These are phyloP conservation scores for Cinara cedri DNA, from an alignment of 2,888 invertebrate species.

Conservation along the genomic window DNA sequence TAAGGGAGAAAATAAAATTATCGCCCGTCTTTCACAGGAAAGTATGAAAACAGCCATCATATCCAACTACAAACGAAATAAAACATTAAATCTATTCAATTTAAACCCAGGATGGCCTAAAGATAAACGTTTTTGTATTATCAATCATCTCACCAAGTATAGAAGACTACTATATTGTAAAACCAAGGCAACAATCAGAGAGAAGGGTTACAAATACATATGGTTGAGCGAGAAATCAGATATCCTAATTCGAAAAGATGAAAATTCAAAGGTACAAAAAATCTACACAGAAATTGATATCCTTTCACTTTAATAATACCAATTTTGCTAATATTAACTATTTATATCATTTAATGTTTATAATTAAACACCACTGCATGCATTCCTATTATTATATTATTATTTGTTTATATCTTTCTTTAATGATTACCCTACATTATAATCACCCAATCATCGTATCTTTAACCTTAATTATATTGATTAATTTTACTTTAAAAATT, in stretches of 20 bases:
- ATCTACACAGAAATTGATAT: slow-evolving; percentile 2
- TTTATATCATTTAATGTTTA: not conserved
- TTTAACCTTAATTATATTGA: not conserved
- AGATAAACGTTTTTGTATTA: not conserved
- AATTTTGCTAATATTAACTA: slow-evolving; percentile 4
- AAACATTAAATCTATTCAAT: not conserved
- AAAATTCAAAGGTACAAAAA: slow-evolving; percentile 21
- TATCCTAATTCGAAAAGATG: slow-evolving; percentile 15
- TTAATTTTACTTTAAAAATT: not conserved
- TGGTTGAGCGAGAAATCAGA: slow-evolving; percentile 20
- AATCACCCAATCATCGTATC: not conserved
- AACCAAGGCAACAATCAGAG: not conserved
- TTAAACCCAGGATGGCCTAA: not conserved
- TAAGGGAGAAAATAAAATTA: not conserved
- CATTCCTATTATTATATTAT: not conserved
- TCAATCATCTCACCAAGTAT: not conserved
- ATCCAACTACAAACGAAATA: not conserved
- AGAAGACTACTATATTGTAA: slow-evolving; percentile 1
- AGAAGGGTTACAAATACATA: not conserved
- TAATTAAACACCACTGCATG: not conserved
- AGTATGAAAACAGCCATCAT: not conserved
- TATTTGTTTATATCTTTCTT: not conserved
- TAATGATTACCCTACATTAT: not conserved
- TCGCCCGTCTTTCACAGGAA: not conserved
- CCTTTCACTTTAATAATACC: not conserved